Base-by-base conservation (phyloP, 2,113 vertebrate genomes). In the Otis tarda region DNA sequence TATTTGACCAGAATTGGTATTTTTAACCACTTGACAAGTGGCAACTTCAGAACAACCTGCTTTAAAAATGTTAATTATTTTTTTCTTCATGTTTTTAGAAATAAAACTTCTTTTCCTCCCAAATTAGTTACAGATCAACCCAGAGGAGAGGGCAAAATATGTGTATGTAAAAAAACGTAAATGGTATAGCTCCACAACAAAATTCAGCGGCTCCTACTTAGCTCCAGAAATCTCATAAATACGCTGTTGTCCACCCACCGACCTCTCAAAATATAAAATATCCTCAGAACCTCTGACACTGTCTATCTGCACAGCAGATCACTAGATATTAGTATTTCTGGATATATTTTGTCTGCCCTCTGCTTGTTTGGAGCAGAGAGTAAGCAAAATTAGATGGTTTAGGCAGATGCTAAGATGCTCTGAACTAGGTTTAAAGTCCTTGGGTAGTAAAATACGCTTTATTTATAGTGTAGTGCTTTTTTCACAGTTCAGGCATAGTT, bases 401-500 rank as follows among this genome's bases (percentile, higher is more conserved):
- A 69, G 81, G 93, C 77, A 95, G 94, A 92, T 49, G 60, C 57
- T 94, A 90, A 81, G 49, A 22, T 41, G 53, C 25, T 86, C 57
- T 47, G 41, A 85, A 61, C 57, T 43, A 77, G 37, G 45, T 69
- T 85, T 91, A 27, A 93, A 94, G 65, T 55, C 41, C 82, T 60
- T 55, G 77, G 77, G 76, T 73, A 87, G 61, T 92, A 94, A 94
- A 96, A 91, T 35, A 55, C 9, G 77, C 52, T 86, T 90, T 87
- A 97, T 93, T 93, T 95, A 89, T 57, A 87, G 49, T 22, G 37
- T 45, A 82, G 74, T 13, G 52, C 77, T 93, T 87, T 86, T 92
- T 92, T 91, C 89, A 69, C 59, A 89, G 96, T 96, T 97, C 95
- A 96, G 94, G 41, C 88, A 79, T 53, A 96, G 95, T 96, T 97